Evolutionary conservation across 2,797 vertebrate species (phyloP).

Genomic region (Sebastes steindachneri): DNA sequence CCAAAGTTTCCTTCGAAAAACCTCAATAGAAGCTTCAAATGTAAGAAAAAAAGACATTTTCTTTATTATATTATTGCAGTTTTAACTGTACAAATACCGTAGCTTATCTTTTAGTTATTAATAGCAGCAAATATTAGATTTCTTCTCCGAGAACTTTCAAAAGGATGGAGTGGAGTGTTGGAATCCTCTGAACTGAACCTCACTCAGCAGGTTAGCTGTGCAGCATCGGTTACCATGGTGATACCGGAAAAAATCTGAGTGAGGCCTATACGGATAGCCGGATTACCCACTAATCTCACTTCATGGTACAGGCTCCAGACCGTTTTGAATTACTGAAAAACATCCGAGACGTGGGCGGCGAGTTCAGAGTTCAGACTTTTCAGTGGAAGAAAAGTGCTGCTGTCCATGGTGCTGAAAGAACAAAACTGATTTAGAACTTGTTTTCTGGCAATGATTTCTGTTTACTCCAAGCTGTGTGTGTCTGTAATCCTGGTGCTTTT

Average conservation of each 20-base stretch:
- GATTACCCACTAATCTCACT: not conserved
- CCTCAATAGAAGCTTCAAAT: too few relatives aligned
- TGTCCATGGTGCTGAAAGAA: not conserved
- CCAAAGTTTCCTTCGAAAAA: too few relatives aligned
- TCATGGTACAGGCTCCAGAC: too few relatives aligned
- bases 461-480: not conserved
- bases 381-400: not conserved
- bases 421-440: not conserved
- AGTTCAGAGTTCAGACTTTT: not conserved
- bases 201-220: not conserved
- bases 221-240: not conserved
- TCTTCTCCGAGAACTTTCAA: not conserved
- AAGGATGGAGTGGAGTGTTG: not conserved
- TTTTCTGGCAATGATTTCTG: not conserved
- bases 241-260: not conserved
- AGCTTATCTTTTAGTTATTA: not conserved
- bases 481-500: not conserved
- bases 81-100: too few relatives aligned
- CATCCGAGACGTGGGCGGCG: not conserved
- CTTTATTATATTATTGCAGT: too few relatives aligned
- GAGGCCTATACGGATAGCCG: not conserved
- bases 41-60: too few relatives aligned
- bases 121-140: not conserved
- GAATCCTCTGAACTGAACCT: not conserved
- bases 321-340: not conserved